phyloP scores from a whole-genome alignment of 2,888 invertebrate genomes.

The Muschampia plurimacula region DNA sequence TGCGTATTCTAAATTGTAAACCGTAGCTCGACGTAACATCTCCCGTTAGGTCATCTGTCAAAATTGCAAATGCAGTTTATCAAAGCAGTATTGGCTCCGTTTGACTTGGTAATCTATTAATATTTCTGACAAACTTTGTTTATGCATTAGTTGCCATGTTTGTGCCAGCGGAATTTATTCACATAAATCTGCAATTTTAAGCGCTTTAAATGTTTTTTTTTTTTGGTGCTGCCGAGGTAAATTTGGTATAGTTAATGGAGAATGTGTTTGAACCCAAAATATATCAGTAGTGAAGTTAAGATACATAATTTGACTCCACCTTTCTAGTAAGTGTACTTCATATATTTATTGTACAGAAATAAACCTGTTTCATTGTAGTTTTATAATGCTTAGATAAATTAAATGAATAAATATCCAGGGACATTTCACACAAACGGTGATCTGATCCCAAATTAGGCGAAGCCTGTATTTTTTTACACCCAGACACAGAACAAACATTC shows the following conservation, averaged over 20 bases:
- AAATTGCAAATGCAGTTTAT: slow-evolving; percentile 31
- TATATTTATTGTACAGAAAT: too few relatives aligned
- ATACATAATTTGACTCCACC: too few relatives aligned
- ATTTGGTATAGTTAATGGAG: background rate
- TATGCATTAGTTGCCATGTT: slow-evolving; percentile 15
- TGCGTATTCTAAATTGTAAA: slow-evolving; percentile 26
- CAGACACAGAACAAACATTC: too few relatives aligned
- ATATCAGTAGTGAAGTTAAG: background rate
- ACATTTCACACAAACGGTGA: too few relatives aligned
- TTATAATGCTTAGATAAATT: too few relatives aligned
- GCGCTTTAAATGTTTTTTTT: background rate
- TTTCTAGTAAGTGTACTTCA: too few relatives aligned
- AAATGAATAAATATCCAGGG: too few relatives aligned
- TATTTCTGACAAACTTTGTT: slow-evolving; percentile 13
- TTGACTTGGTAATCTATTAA: slow-evolving; percentile 24
- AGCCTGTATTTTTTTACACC: too few relatives aligned
- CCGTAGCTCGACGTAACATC: slow-evolving; percentile 17
- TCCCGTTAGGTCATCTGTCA: slow-evolving; percentile 37
- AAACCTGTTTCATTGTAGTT: too few relatives aligned
- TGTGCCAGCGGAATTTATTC: slow-evolving; percentile 10
- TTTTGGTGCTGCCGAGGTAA: background rate
- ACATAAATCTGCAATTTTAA: slow-evolving; percentile 8
- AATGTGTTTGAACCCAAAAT: background rate
- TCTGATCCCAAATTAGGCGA: too few relatives aligned
- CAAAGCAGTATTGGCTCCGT: slow-evolving; percentile 10